A percentile compares a stretch with the other conserved stretches of the same genome.
These are phyloP conservation scores for Pantala flavescens DNA, from an alignment of 1,140 invertebrate species.

Conservation along the genomic window DNA sequence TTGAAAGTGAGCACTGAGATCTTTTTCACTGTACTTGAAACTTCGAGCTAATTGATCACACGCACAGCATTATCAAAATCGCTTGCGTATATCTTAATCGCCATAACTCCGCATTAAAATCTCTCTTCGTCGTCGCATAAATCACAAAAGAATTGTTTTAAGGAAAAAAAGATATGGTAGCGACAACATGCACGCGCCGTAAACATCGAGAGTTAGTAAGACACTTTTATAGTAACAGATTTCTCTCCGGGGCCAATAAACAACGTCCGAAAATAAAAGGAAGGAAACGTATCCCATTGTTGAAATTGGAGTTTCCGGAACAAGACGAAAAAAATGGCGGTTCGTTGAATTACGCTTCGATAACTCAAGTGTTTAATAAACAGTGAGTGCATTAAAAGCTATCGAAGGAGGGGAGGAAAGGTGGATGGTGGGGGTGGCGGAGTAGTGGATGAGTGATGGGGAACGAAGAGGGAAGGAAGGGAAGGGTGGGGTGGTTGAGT, in stretches of 20 bases:
- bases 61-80: too few species aligned
- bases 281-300: not conserved
- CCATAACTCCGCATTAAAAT: too few species aligned
- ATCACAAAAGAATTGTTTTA: too few species aligned
- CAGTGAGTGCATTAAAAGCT: constrained; percentile 9
- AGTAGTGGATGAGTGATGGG: not conserved
- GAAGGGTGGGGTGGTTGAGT: not conserved
- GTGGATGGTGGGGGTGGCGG: not conserved
- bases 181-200: too few species aligned
- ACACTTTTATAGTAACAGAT: too few species aligned
- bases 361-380: constrained; percentile 8
- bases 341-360: not conserved
- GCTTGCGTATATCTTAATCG: too few species aligned
- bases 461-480: not conserved
- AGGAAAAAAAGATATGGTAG: too few species aligned
- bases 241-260: not conserved
- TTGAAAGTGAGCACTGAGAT: too few species aligned
- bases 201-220: too few species aligned
- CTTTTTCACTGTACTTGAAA: too few species aligned
- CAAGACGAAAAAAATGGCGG: not conserved
- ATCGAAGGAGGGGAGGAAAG: not conserved
- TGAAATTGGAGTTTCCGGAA: constrained; percentile 9
- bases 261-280: not conserved
- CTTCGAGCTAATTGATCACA: too few species aligned
- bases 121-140: too few species aligned